Conservation (phyloP, 2,113 vertebrate genomes). For the Nycticebus coucang region DNA sequence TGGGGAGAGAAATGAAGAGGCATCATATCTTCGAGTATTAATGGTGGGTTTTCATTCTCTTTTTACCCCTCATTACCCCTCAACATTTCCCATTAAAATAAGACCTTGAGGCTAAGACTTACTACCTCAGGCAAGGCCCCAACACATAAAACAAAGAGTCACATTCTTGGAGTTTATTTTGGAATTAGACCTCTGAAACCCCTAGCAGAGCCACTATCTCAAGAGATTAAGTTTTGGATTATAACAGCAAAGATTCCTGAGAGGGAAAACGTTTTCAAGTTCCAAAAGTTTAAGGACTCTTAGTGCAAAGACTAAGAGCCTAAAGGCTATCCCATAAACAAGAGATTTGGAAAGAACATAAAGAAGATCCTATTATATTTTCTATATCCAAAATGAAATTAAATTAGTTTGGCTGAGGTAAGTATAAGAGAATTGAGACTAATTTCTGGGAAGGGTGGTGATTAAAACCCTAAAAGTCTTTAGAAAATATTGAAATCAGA, state of each 20-base stretch:
- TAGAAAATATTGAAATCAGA: not conserved
- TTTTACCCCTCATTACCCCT: conserved; percentile 65
- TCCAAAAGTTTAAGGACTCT: conserved; percentile 47
- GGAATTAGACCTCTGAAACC: conserved; percentile 43
- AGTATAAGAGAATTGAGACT: not conserved
- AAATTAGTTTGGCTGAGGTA: conserved; percentile 11
- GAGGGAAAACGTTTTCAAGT: not conserved
- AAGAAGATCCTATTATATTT: not conserved
- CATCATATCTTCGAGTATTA: conserved; percentile 51
- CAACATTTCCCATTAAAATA: conserved; percentile 66
- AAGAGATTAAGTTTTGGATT: conserved; percentile 1
- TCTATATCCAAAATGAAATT: conserved; percentile 24
- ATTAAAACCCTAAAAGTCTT: not conserved
- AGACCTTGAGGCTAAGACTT: conserved; percentile 65
- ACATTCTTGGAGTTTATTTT: conserved; percentile 56
- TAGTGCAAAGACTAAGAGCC: not conserved
- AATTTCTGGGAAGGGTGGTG: not conserved
- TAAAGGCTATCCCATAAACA: conserved; percentile 16
- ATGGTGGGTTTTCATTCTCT: conserved; percentile 53
- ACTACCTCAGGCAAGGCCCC: conserved; percentile 44
- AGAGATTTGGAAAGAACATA: not conserved
- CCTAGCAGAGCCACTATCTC: conserved; percentile 16
- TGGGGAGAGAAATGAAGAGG: conserved; percentile 46
- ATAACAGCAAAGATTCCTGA: conserved; percentile 10
- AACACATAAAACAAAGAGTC: conserved; percentile 54